Conservation (phyloP, 2,113 vertebrate species). For the Oxygymnocypris stewartii region DNA sequence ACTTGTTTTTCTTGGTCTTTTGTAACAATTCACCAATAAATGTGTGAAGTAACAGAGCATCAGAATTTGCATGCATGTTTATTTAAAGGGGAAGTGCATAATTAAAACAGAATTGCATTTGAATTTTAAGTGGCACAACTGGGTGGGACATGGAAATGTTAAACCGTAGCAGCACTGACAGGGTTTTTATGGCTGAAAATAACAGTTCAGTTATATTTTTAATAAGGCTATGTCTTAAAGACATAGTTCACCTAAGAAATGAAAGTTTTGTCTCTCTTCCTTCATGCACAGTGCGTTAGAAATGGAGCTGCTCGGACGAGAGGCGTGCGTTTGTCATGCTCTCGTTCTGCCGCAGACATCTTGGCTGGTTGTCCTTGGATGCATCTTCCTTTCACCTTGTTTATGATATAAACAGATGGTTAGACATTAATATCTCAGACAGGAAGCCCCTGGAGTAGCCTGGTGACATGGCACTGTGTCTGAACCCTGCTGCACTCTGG, state of each 20-base stretch:
- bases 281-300: background rate
- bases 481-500: slow-evolving; percentile 22
- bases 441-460: slow-evolving; percentile 33
- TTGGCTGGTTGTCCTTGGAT: slow-evolving; percentile 1
- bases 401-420: slow-evolving; percentile 29
- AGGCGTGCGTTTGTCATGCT: slow-evolving; percentile 1
- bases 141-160: background rate
- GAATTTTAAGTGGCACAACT: background rate
- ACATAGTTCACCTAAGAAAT: no score
- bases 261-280: background rate
- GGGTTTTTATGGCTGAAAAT: background rate
- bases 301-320: background rate
- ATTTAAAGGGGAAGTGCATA: background rate
- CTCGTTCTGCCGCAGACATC: background rate
- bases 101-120: background rate
- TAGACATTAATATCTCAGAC: slow-evolving; percentile 45
- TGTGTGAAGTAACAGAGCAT: background rate
- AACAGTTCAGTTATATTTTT: background rate
- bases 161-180: background rate
- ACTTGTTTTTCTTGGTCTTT: background rate
- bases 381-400: slow-evolving; percentile 19
- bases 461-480: slow-evolving; percentile 12
- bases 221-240: background rate
- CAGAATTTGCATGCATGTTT: slow-evolving; percentile 5
- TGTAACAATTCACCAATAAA: background rate